A percentile compares a stretch with the other conserved stretches of the same genome.
Evolutionary conservation across 2,797 vertebrate species (phyloP).

Genomic region (Cetoscarus ocellatus): DNA sequence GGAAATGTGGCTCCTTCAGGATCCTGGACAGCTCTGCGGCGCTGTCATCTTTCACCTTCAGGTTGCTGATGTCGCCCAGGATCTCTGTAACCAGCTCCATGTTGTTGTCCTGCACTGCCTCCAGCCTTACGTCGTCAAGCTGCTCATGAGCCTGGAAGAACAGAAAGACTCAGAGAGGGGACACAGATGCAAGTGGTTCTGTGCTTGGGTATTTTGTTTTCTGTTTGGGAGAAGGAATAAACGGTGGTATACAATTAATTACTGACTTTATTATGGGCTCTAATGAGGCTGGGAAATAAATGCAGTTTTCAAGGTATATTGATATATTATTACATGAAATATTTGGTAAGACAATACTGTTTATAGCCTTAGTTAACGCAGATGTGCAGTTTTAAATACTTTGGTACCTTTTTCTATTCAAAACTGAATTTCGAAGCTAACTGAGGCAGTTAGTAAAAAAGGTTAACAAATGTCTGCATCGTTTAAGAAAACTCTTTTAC

Average conservation of each 20-base stretch:
- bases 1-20: constrained; percentile 97
- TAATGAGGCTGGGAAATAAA: no score
- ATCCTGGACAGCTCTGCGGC: constrained; percentile 92
- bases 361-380: no score
- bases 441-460: no score
- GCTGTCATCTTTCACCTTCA: constrained; percentile 90
- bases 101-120: constrained; percentile 98
- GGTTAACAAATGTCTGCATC: no score
- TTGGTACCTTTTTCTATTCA: no score
- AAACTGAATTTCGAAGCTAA: no score
- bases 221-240: background rate
- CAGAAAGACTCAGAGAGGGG: constrained; percentile 17
- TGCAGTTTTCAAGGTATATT: no score
- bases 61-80: constrained; percentile 92
- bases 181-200: background rate
- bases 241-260: background rate
- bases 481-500: no score
- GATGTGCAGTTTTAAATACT: no score
- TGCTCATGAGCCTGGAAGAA: constrained; percentile 90
- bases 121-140: constrained; percentile 95
- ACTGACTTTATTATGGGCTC: background rate
- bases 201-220: constrained; percentile 4
- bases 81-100: constrained; percentile 97
- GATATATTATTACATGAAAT: no score
- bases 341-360: no score